These are phyloP conservation scores for Spisula subtruncata DNA, from an alignment of 2,888 invertebrate genomes.

Conservation along the genomic window DNA sequence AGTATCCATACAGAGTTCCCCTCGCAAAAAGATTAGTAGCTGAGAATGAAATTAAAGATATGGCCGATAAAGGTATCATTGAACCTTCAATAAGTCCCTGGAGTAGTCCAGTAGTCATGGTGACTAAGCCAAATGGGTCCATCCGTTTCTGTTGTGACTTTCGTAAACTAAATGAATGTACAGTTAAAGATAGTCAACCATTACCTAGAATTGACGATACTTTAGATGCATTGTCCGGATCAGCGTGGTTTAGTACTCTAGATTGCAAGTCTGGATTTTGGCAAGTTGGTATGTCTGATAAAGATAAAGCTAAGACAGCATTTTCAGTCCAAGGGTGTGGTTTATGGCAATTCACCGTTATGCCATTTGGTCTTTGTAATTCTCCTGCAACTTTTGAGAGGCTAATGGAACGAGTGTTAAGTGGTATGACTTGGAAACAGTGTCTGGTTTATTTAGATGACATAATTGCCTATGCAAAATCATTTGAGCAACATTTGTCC, in stretches of 20 bases:
- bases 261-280: slow-evolving; percentile 68
- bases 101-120: slow-evolving; percentile 65
- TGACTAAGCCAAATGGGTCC: slow-evolving; percentile 62
- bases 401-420: slow-evolving; percentile 65
- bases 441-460: slow-evolving; percentile 62
- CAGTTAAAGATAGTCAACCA: slow-evolving; percentile 67
- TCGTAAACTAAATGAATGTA: slow-evolving; percentile 63
- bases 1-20: no score
- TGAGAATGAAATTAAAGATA: neutral
- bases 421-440: slow-evolving; percentile 54
- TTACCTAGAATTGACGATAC: slow-evolving; percentile 72
- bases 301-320: slow-evolving; percentile 57
- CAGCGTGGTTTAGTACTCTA: slow-evolving; percentile 59
- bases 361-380: slow-evolving; percentile 70
- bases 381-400: slow-evolving; percentile 63
- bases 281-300: slow-evolving; percentile 59
- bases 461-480: slow-evolving; percentile 48
- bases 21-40: no score
- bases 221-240: slow-evolving; percentile 59
- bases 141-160: slow-evolving; percentile 68
- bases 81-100: slow-evolving; percentile 58
- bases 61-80: slow-evolving; percentile 50
- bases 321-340: slow-evolving; percentile 62
- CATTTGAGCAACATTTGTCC: slow-evolving; percentile 51
- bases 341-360: slow-evolving; percentile 58